Evolutionary conservation across 2,113 vertebrate species (phyloP), one percentile per base, ranked within the genome.

Genomic region (Pterophyllum scalare): DNA sequence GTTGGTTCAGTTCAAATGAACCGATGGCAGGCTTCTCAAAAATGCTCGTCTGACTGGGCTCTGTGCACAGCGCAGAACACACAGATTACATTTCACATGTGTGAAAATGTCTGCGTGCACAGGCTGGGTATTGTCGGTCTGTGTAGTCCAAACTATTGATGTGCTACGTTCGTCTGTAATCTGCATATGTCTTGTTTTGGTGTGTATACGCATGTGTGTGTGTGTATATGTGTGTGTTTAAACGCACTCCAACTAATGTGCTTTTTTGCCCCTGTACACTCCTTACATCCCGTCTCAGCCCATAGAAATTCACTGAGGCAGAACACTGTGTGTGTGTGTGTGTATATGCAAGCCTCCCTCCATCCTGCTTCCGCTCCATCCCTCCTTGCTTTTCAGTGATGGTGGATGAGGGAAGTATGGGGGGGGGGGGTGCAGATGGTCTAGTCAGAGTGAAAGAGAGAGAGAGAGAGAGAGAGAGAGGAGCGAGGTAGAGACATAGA

Each of bases 361-460:
- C 59, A 31, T 84, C 57, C 80, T 6, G 9, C 24, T 64, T 40
- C 38, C 22, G 20, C 49, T 87, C 76, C 79, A 77, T 88, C 85
- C 38, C 74, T 79, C 64, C 49, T 77, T 81, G 64, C 80, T 87
- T 88, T 91, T 85, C 79, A 86, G 77, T 81, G 87, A 77, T 84
- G 59, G 77, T 77, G 80, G 58, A 40, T 65, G 26, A 33, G 31
- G 60, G 52, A 31, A 6, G 46, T 22, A 70, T 1, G 3, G 28
- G 60, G 43, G 56, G 20, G 10, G 67, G 77, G 76, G 43, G 79
- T 87, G 79, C 89, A 91, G 91, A 93, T 93, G 93, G 91, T 94
- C 78, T 88, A 83, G 84, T 89, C 87, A 91, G 77, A 93, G 90
- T 91, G 65, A 77, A 24, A 79, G 62, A 77, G 24, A 82, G 72